Base-by-base conservation (phyloP, 1,140 invertebrate genomes). In the Marisa cornuarietis region DNA sequence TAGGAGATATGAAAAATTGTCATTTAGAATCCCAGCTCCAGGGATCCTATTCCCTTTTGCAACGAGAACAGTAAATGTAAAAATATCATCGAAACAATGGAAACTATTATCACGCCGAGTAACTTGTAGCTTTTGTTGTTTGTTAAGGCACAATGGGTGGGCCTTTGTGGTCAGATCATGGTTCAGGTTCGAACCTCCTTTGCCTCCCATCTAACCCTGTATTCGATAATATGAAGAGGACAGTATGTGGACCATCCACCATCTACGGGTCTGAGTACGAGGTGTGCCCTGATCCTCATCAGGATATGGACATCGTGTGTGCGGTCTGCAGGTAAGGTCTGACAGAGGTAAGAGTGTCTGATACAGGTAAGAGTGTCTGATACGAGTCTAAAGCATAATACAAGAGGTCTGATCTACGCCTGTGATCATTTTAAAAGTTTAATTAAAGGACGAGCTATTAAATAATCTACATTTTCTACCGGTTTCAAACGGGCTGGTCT, bases 241-340 rank as follows among this genome's bases (percentile, higher is more conserved):
- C 62, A 18, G n/a, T 20, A 2, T 63, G 62, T 63, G 62, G 62
- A n/a, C 62, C 62, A n/a, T 63, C 62, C 62, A 63, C 62, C n/a
- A 63, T 63, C 62, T 63, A 63, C 6, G 62, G 62, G 62, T 63
- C 62, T 20, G 62, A 63, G 62, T 63, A 63, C n/a, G 62, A 63
- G n/a, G 62, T 63, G 62, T 63, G 62, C 6, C 62, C 62, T 4
- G 62, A 63, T 20, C 62, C 62, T 20, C 62, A 63, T n/a, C 62
- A 63, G 16, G n/a, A 63, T n/a, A 63, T 63, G 62, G 62, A 63
- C 62, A 63, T 63, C 62, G 62, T 63, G 18, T 63, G 62, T n/a
- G 62, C 62, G 18, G 62, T 63, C 62, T 63, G 62, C n/a, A 18
- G 62, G 62, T 63, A n/a, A 63, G 62, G 2, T 1, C n/a, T 18